These are phyloP conservation scores for Cerastoderma edule DNA, from an alignment of 2,888 invertebrate species.

Conservation along the genomic window DNA sequence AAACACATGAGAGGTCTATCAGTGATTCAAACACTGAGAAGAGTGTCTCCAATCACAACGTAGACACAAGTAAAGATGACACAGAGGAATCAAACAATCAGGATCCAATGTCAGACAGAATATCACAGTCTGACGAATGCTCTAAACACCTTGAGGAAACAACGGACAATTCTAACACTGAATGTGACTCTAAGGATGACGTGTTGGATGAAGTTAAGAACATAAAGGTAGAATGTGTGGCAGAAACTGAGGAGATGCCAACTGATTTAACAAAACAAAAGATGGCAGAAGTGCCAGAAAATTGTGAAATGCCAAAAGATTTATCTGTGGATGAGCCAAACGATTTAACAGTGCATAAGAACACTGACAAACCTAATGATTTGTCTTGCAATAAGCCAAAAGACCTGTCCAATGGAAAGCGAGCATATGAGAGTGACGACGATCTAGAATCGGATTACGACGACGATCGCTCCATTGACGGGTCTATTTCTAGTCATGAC, in stretches of 20 bases:
- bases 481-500: conserved; percentile 69
- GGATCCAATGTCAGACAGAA: neutral
- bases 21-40: too few relatives aligned
- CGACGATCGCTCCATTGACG: conserved; percentile 62
- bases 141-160: neutral
- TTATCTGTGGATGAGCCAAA: conserved; percentile 21
- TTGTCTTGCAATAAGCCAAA: conserved; percentile 35
- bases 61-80: neutral
- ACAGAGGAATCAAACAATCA: neutral
- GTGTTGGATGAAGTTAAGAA: neutral
- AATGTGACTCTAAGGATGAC: conserved; percentile 1
- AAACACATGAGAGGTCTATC: too few relatives aligned
- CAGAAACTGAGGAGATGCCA: conserved; percentile 18
- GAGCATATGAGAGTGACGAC: conserved; percentile 57
- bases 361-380: conserved; percentile 27
- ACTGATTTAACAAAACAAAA: conserved; percentile 20
- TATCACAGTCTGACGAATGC: conserved; percentile 33
- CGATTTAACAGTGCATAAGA: conserved; percentile 37
- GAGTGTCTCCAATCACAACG: neutral
- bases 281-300: conserved; percentile 4
- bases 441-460: conserved; percentile 66
- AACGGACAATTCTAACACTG: neutral
- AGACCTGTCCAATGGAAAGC: conserved; percentile 54
- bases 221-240: conserved; percentile 8
- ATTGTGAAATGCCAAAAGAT: conserved; percentile 16